These are phyloP conservation scores for Drosophila barbarae DNA, from an alignment of 2,888 invertebrate genomes.

Conservation along the genomic window DNA sequence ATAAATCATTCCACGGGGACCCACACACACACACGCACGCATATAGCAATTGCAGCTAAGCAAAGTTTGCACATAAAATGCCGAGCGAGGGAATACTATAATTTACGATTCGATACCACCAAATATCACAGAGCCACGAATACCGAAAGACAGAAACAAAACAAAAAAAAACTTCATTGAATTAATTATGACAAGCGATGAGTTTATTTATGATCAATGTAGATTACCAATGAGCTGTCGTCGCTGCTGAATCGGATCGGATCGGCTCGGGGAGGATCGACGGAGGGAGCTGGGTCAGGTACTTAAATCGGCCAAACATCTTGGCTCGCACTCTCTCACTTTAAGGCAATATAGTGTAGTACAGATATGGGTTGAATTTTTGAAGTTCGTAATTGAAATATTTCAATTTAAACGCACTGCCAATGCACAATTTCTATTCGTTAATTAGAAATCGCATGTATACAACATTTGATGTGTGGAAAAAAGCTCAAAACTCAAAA, in stretches of 20 bases:
- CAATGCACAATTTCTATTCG: not conserved
- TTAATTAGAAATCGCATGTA: not conserved
- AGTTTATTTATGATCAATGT: conserved; percentile 63
- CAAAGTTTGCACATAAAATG: conserved; percentile 18
- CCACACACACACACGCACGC: conserved; percentile 4
- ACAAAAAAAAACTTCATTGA: conserved; percentile 51
- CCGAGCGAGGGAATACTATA: conserved; percentile 5
- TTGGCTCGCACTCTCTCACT: not conserved
- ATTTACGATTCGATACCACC: conserved; percentile 26
- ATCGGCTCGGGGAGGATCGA: not conserved
- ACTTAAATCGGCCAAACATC: not conserved
- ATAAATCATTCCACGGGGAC: conserved; percentile 52
- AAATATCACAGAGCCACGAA: conserved; percentile 16
- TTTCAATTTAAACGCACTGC: not conserved
- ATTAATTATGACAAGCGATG: conserved; percentile 74
- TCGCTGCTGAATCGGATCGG: conserved; percentile 23
- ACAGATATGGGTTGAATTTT: not conserved
- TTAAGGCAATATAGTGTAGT: not conserved
- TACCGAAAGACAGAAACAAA: not conserved
- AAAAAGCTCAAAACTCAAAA: not conserved
- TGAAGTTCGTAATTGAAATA: not conserved
- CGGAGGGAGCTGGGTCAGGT: not conserved
- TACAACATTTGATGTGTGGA: not conserved
- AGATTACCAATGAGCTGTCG: conserved; percentile 54
- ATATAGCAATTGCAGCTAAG: conserved; percentile 1